Conservation (phyloP, 2,113 vertebrate genomes). For the Phoenicopterus ruber region DNA sequence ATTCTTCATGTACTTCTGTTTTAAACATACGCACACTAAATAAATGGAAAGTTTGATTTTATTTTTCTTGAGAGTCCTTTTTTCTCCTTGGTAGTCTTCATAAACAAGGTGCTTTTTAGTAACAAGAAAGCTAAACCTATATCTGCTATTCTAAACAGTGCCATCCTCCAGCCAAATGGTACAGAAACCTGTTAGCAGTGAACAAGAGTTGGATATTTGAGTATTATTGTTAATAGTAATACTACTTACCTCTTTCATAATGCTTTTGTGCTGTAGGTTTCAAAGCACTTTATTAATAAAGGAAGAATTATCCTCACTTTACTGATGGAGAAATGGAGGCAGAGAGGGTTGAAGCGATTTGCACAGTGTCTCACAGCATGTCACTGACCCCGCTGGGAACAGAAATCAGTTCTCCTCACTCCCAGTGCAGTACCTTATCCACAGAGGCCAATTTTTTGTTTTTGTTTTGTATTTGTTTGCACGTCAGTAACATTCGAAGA, state of each 20-base stretch:
- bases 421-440: slow-evolving; percentile 52
- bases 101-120: not conserved
- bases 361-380: slow-evolving; percentile 65
- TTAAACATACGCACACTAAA: not conserved
- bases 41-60: not conserved
- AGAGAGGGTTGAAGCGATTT: slow-evolving; percentile 61
- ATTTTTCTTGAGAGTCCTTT: not conserved
- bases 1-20: not conserved
- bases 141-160: not conserved
- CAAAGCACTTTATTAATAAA: slow-evolving; percentile 63
- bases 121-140: not conserved
- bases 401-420: slow-evolving; percentile 66
- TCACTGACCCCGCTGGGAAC: slow-evolving; percentile 60
- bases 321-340: slow-evolving; percentile 62
- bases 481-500: slow-evolving; percentile 42
- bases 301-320: slow-evolving; percentile 65
- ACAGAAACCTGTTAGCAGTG: not conserved
- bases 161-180: not conserved
- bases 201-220: slow-evolving; percentile 3
- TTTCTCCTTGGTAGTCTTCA: not conserved
- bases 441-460: slow-evolving; percentile 36
- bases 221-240: slow-evolving; percentile 27
- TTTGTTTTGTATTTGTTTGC: slow-evolving; percentile 45
- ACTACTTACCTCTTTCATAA: slow-evolving; percentile 54
- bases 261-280: slow-evolving; percentile 59